Conservation (phyloP, 2,797 vertebrate species). For the Huso huso region DNA sequence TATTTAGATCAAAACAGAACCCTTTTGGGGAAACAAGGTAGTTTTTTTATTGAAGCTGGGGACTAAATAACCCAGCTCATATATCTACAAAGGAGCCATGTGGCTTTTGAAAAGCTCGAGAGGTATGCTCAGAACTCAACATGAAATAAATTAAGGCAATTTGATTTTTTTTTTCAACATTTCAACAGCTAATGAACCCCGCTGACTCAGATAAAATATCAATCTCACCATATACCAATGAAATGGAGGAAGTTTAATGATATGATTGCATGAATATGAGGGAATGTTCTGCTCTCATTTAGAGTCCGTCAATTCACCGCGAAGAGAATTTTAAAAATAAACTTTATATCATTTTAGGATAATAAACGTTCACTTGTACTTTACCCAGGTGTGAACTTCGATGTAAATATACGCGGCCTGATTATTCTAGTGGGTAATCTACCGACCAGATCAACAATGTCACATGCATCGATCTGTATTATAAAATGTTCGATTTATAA, state of each 20-base stretch:
- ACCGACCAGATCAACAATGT: too few species aligned
- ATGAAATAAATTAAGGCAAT: constrained; percentile 24
- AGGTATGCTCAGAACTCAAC: constrained; percentile 14
- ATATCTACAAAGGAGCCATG: constrained; percentile 17
- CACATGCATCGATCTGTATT: too few species aligned
- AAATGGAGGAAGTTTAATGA: constrained; percentile 22
- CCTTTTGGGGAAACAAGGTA: too few species aligned
- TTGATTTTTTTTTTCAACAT: constrained; percentile 15
- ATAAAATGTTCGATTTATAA: too few species aligned
- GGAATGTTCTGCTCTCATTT: constrained; percentile 55
- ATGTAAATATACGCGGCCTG: too few species aligned
- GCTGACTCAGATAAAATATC: constrained; percentile 12
- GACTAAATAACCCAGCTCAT: constrained; percentile 3
- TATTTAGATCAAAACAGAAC: too few species aligned
- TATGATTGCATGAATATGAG: constrained; percentile 21
- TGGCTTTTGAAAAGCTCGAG: constrained; percentile 16
- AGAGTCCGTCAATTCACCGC: constrained; percentile 21
- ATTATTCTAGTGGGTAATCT: too few species aligned
- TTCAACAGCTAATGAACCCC: constrained; percentile 32
- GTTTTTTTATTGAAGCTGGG: too few species aligned
- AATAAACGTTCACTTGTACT: too few species aligned
- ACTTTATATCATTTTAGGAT: too few species aligned
- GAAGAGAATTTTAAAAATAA: too few species aligned
- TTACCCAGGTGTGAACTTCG: too few species aligned
- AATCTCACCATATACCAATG: constrained; percentile 6